These are phyloP conservation scores for Novumbra hubbsi DNA, from an alignment of 2,797 vertebrate species.

Conservation along the genomic window DNA sequence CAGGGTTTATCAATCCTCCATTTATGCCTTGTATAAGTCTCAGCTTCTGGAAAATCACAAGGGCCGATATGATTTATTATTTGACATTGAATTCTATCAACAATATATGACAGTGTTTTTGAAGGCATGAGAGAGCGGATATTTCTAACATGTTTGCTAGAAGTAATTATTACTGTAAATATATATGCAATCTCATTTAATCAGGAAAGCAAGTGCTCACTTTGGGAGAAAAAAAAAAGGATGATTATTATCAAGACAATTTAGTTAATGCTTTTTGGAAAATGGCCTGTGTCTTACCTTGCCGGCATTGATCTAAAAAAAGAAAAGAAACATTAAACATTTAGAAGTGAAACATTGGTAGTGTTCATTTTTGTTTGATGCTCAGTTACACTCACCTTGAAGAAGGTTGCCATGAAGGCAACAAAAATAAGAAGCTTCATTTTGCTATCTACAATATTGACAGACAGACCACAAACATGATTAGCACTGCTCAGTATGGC, in stretches of 20 bases:
- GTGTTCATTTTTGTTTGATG: background rate
- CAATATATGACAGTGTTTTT: background rate
- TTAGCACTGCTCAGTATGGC: background rate
- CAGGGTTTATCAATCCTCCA: slow-evolving; percentile 42
- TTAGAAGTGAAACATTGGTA: background rate
- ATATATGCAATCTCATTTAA: too few species aligned
- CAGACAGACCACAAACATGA: background rate
- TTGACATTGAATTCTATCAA: background rate
- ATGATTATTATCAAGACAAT: too few species aligned
- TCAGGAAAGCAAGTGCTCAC: too few species aligned
- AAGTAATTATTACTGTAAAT: too few species aligned
- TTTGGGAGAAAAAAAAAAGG: too few species aligned
- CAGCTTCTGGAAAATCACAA: slow-evolving; percentile 40
- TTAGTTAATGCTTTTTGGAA: too few species aligned
- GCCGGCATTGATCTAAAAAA: slow-evolving; percentile 61
- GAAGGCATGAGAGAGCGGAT: too few species aligned
- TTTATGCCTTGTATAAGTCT: slow-evolving; percentile 51
- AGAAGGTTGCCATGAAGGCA: slow-evolving; percentile 43
- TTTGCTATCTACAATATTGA: slow-evolving; percentile 28
- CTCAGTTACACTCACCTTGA: slow-evolving; percentile 52
- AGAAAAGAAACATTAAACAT: background rate
- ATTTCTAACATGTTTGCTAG: too few species aligned
- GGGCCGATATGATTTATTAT: background rate
- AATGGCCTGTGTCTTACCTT: slow-evolving; percentile 51
- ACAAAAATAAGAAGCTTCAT: slow-evolving; percentile 61